Evolutionary conservation across 2,888 invertebrate species (phyloP), one percentile per base, ranked within the genome.

Genomic region (Drosophila putrida): DNA sequence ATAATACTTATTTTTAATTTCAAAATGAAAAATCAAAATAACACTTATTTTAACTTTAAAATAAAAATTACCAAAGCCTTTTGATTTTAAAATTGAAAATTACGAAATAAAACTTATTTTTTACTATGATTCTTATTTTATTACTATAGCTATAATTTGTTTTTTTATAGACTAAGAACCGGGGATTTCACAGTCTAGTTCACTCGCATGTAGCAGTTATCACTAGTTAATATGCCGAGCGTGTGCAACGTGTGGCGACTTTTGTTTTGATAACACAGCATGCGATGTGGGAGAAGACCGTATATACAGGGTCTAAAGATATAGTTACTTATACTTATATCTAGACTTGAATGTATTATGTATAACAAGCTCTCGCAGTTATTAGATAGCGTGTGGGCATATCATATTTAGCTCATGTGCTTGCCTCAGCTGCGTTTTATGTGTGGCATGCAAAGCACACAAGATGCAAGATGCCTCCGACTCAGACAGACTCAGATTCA

Each of bases 201-300:
- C 20, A 20, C 20, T 20, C 20, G 20, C 20, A 2, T 20, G 20
- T 20, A 20, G 20, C 20, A 20, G 3, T 20, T 20, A 2, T 20
- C 20, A 20, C 20, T 20, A 20, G 20, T 20, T 85, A 82, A 83
- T 83, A 83, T 83, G 81, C 79, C 79, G 47, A 67, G 75, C 82
- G 54, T 43, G 62, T 63, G 82, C 77, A 85, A 81, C 75, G 81
- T 85, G 83, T 65, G 82, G 80, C 77, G 82, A 85, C 82, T 80
- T 80, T 82, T 84, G 82, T 82, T 80, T 71, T 69, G 76, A 75
- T 71, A 70, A 62, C 66, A 65, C 61, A 62, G 47, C 41, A 55
- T n/a, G 70, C 46, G 63, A 13, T 39, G n/a, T 41, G 31, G 11
- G 20, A 33, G 6, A 51, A 51, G 8, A 13, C 20, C 2, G 3